Evolutionary conservation across 1,140 invertebrate species (phyloP), one percentile per base, ranked within the genome.

Genomic region (Dinoponera quadriceps): DNA sequence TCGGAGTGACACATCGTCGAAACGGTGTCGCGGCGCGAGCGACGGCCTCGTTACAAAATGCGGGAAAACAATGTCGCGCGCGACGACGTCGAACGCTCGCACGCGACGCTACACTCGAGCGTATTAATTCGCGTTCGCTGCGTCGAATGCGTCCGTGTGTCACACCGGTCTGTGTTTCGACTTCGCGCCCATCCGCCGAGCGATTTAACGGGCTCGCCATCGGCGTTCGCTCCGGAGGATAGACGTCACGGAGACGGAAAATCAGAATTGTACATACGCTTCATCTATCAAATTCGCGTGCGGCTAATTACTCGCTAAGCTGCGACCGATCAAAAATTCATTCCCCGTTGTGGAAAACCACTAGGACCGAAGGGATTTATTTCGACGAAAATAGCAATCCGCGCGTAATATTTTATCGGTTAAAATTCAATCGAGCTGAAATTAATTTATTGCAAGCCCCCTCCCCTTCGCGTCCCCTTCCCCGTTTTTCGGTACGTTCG

Each of bases 21-120:
- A 77, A 51, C 22, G 73, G n/a, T n/a, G 62, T 16, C 16, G 44
- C 22, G 62, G 38, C 38, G 3, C 38, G 44, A 20, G 20, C 74
- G 62, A 25, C 48, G 29, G 66, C n/a, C n/a, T 77, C 49, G 62
- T 77, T 68, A 27, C 74, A 77, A 77, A 77, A 77, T 77, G 62
- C 25, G 62, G n/a, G 62, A 66, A 77, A 77, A 55, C 63, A 66
- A 68, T 54, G 62, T 66, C 57, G 72, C 72, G 18, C 60, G 51
- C 4, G 33, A 59, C 60, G n/a, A 77, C 33, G 27, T 77, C 14
- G 74, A 38, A 77, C 25, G 27, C 33, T 68, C 18, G 62, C 62
- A 22, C 20, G 13, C 48, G 48, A 68, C 29, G 20, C 20, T 9
- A 44, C 38, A 68, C 20, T 29, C 27, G 74, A 33, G 11, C 38